Conservation (phyloP, 1,140 invertebrate genomes). For the Caerostris darwini region DNA sequence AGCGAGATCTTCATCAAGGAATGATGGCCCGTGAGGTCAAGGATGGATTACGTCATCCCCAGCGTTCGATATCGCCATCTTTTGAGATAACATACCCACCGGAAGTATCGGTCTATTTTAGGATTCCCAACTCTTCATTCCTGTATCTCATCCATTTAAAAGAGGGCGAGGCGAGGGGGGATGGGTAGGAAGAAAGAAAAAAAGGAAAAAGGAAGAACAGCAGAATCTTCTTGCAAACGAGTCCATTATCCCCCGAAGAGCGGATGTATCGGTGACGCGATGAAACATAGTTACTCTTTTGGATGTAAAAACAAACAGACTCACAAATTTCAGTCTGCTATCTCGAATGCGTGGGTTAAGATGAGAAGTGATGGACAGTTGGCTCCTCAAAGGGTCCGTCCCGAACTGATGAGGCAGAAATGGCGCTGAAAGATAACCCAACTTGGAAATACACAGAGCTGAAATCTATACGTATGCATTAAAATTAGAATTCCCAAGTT, state of each 20-base stretch:
- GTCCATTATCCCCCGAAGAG: slow-evolving; percentile 27
- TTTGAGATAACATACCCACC: slow-evolving; percentile 29
- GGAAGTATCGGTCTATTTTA: slow-evolving; percentile 36
- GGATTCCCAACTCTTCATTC: slow-evolving; percentile 30
- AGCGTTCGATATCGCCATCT: slow-evolving; percentile 21
- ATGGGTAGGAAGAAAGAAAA: neutral
- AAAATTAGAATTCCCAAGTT: no score
- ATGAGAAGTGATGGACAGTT: neutral
- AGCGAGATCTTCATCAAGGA: neutral
- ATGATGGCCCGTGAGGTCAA: neutral
- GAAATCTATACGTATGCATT: no score
- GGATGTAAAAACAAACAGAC: slow-evolving; percentile 11
- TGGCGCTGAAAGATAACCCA: neutral
- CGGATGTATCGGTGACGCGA: slow-evolving; percentile 24
- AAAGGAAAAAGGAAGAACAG: neutral
- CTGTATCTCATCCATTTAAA: slow-evolving; percentile 39
- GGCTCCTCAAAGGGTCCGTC: neutral
- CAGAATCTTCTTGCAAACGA: neutral
- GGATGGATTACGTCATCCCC: neutral
- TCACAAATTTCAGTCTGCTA: neutral
- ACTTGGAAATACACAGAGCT: neutral
- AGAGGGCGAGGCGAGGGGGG: neutral
- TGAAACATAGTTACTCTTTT: slow-evolving; percentile 29
- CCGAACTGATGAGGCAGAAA: neutral
- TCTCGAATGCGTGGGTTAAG: neutral